Evolutionary conservation across 2,888 invertebrate species (phyloP).

Genomic region (Geotrupes spiniger): DNA sequence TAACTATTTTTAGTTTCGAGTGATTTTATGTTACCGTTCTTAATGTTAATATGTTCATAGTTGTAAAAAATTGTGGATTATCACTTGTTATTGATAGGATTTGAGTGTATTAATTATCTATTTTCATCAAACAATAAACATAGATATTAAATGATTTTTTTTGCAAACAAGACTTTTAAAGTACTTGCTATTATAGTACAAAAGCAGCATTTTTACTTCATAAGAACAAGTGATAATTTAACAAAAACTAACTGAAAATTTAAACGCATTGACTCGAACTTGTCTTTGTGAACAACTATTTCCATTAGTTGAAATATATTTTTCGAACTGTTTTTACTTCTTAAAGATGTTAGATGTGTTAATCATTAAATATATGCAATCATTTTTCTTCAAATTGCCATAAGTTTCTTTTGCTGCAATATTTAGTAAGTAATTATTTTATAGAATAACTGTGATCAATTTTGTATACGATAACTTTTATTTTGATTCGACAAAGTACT

Average conservation of each 20-base stretch:
- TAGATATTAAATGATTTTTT: too few species aligned
- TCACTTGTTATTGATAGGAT: not conserved
- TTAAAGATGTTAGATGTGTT: not conserved
- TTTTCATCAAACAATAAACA: too few species aligned
- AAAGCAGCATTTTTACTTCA: not conserved
- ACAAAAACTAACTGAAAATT: too few species aligned
- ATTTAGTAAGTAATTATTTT: constrained; percentile 22
- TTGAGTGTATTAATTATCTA: too few species aligned
- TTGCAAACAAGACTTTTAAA: too few species aligned
- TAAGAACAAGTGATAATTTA: constrained; percentile 3
- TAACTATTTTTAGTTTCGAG: not conserved
- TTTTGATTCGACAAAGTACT: constrained; percentile 3
- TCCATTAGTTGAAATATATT: constrained; percentile 4
- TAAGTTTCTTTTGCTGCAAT: constrained; percentile 1
- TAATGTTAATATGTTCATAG: not conserved
- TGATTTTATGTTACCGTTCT: not conserved
- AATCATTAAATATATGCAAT: not conserved
- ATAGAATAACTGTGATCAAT: constrained; percentile 41
- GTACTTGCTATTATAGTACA: too few species aligned
- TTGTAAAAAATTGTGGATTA: not conserved
- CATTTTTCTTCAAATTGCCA: constrained; percentile 5
- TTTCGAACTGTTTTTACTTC: constrained; percentile 5
- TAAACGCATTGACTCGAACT: not conserved
- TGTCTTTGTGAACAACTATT: constrained; percentile 1
- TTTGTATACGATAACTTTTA: constrained; percentile 40